Evolutionary conservation across 2,888 invertebrate species (phyloP).

Genomic region (Drepana falcataria): DNA sequence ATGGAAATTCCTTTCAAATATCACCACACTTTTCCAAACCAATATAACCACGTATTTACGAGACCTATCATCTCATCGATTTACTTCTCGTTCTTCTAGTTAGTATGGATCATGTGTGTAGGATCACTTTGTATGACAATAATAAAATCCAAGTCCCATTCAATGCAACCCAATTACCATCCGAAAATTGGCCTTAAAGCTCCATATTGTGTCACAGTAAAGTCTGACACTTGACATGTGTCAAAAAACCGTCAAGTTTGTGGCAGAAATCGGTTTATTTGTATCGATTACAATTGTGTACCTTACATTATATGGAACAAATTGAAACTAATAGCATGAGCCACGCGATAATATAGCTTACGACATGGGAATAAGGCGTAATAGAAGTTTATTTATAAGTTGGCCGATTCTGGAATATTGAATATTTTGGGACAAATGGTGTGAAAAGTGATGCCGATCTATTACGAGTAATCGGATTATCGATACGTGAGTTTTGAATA

Average conservation of each 20-base stretch:
- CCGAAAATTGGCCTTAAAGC: not conserved
- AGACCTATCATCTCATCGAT: no score
- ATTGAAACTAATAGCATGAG: not conserved
- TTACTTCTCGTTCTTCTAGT: no score
- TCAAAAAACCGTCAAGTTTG: slow-evolving; percentile 31
- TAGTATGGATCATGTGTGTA: no score
- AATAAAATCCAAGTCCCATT: not conserved
- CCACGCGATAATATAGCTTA: not conserved
- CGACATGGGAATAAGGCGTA: not conserved
- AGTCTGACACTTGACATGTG: not conserved
- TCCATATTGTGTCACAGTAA: not conserved
- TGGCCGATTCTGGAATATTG: slow-evolving; percentile 20
- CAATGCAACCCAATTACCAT: not conserved
- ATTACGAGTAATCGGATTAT: slow-evolving; percentile 70
- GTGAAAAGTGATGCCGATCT: slow-evolving; percentile 61
- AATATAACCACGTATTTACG: no score
- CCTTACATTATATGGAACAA: slow-evolving; percentile 24
- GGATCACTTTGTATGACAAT: slow-evolving; percentile 6
- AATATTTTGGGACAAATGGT: slow-evolving; percentile 38
- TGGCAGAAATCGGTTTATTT: slow-evolving; percentile 36
- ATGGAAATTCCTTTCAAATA: no score
- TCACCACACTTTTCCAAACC: no score
- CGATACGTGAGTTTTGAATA: slow-evolving; percentile 52
- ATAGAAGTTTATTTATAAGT: not conserved
- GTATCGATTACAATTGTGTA: slow-evolving; percentile 32